Percentiles rank a stretch among this genome's conserved stretches.
phyloP scores from a whole-genome alignment of 2,888 invertebrate species.

The Notodonta ziczac region DNA sequence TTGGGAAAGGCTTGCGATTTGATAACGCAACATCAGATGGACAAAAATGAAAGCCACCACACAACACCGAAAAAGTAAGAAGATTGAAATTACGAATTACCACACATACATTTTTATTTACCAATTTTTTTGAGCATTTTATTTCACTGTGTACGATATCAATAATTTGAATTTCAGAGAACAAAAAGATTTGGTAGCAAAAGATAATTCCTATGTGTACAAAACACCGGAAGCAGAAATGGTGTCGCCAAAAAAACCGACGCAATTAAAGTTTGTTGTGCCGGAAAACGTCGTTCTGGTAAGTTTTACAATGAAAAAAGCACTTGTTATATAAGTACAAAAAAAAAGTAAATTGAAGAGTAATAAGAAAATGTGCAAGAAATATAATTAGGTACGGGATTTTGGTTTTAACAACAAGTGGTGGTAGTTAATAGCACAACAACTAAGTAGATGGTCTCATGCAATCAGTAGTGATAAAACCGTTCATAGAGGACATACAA shows the following conservation, averaged over 20 bases:
- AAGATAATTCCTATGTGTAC: slow-evolving; percentile 55
- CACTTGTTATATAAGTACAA: not conserved
- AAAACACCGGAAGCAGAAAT: slow-evolving; percentile 63
- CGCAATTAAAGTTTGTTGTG: slow-evolving; percentile 66
- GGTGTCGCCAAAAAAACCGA: slow-evolving; percentile 59
- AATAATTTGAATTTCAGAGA: slow-evolving; percentile 53
- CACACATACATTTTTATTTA: too few relatives aligned
- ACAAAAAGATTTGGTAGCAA: slow-evolving; percentile 58
- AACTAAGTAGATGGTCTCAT: too few relatives aligned
- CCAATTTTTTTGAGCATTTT: not conserved
- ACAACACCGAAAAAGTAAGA: slow-evolving; percentile 74
- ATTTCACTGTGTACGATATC: slow-evolving; percentile 7
- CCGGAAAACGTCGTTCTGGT: slow-evolving; percentile 70
- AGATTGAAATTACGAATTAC: not conserved
- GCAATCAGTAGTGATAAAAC: too few relatives aligned
- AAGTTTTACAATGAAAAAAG: slow-evolving; percentile 15
- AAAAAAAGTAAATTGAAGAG: not conserved
- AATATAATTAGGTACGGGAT: too few relatives aligned
- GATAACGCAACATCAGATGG: slow-evolving; percentile 89
- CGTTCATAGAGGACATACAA: too few relatives aligned
- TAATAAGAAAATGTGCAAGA: too few relatives aligned
- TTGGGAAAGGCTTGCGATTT: slow-evolving; percentile 96
- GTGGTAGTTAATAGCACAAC: too few relatives aligned
- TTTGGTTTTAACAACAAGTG: too few relatives aligned
- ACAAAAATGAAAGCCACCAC: slow-evolving; percentile 78